Percentiles rank a stretch among this genome's conserved stretches.
Conservation (phyloP, 2,797 vertebrate genomes). For the Macropodus opercularis region DNA sequence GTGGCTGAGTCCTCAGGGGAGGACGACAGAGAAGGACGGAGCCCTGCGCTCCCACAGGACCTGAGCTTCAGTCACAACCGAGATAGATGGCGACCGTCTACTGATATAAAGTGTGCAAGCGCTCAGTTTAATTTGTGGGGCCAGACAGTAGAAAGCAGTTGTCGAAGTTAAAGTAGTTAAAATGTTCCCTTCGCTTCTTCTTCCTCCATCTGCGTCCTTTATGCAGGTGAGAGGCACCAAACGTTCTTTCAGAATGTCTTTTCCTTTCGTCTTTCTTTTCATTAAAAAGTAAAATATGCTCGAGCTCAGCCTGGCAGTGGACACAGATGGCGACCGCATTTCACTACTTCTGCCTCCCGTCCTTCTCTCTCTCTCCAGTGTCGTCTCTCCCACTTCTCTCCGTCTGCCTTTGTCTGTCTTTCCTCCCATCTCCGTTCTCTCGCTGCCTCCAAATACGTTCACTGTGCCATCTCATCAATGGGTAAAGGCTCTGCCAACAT, state of each 20-base stretch:
- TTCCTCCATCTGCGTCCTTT: constrained; percentile 44
- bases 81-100: neutral
- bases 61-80: constrained; percentile 16
- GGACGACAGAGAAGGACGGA: constrained; percentile 24
- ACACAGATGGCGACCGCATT: constrained; percentile 43
- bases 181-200: constrained; percentile 16
- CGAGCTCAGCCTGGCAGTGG: constrained; percentile 40
- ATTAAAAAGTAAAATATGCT: constrained; percentile 60
- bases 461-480: constrained; percentile 57
- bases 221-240: constrained; percentile 33
- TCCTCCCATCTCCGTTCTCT: neutral
- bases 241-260: constrained; percentile 1
- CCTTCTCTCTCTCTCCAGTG: constrained; percentile 3
- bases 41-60: constrained; percentile 20
- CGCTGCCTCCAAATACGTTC: constrained; percentile 26
- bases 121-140: constrained; percentile 1
- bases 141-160: neutral
- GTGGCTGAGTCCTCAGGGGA: constrained; percentile 44
- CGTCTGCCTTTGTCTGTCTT: constrained; percentile 30
- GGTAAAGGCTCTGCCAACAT: constrained; percentile 64
- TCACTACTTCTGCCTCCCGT: constrained; percentile 18
- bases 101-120: neutral
- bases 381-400: constrained; percentile 19
- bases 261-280: constrained; percentile 43
- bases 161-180: constrained; percentile 27